A percentile compares a stretch with the other conserved stretches of the same genome.
Conservation (phyloP, 2,113 vertebrate genomes). For the Girardinichthys multiradiatus region DNA sequence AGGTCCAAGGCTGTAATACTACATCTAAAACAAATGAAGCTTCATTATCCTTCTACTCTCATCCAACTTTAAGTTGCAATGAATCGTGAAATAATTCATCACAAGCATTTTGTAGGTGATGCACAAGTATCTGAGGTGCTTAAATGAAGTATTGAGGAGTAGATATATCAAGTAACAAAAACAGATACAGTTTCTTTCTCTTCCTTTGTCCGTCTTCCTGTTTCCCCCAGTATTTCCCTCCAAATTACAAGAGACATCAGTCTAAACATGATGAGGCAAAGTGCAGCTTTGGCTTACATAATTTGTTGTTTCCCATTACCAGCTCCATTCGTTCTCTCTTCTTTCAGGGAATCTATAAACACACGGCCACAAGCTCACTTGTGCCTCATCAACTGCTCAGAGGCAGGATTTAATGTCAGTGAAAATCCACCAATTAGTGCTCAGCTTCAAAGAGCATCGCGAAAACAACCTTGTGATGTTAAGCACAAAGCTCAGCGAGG, state of each 20-base stretch:
- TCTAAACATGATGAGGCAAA: conserved; percentile 34
- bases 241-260: conserved; percentile 36
- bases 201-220: not conserved
- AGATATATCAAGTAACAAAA: not conserved
- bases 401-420: conserved; percentile 64
- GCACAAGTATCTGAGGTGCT: conserved; percentile 29
- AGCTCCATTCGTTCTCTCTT: too few species aligned
- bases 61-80: conserved; percentile 1
- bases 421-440: conserved; percentile 66
- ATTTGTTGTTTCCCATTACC: conserved; percentile 15
- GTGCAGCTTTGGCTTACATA: conserved; percentile 26
- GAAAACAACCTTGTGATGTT: not conserved
- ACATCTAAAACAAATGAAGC: conserved; percentile 10
- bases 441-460: conserved; percentile 43
- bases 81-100: conserved; percentile 35
- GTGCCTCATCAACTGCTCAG: too few species aligned
- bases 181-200: not conserved
- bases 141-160: not conserved
- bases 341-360: too few species aligned
- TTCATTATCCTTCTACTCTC: conserved; percentile 13
- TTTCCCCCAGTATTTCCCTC: not conserved
- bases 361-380: conserved; percentile 28
- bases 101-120: conserved; percentile 31
- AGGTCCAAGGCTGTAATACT: not conserved
- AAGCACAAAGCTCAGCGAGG: not conserved